Percentiles rank a stretch among this genome's conserved stretches.
Evolutionary conservation across 2,888 invertebrate genomes (phyloP).

Genomic region (Neoaliturus tenellus): DNA sequence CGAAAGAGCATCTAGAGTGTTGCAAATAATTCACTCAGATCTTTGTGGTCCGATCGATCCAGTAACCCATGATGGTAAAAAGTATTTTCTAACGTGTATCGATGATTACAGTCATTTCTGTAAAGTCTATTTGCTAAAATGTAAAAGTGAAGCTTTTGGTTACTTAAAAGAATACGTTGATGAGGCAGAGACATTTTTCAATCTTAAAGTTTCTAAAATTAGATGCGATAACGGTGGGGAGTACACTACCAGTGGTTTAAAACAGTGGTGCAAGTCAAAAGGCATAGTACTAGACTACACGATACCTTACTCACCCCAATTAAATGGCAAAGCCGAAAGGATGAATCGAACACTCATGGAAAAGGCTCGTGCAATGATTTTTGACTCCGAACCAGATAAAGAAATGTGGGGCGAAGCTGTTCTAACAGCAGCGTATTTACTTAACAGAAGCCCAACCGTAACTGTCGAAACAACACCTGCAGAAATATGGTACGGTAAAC

Average conservation of each 20-base stretch:
- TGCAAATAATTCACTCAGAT: slow-evolving; percentile 40
- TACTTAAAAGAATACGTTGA: slow-evolving; percentile 47
- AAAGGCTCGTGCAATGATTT: slow-evolving; percentile 65
- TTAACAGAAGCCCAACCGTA: slow-evolving; percentile 66
- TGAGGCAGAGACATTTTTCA: slow-evolving; percentile 3
- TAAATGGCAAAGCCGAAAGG: slow-evolving; percentile 63
- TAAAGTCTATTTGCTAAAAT: neutral
- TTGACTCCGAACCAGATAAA: slow-evolving; percentile 65
- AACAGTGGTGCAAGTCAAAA: slow-evolving; percentile 57
- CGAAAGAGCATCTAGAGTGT: slow-evolving; percentile 47
- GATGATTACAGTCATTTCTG: slow-evolving; percentile 59
- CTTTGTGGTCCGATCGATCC: slow-evolving; percentile 39
- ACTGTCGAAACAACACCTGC: slow-evolving; percentile 62
- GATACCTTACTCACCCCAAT: slow-evolving; percentile 60
- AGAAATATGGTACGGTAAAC: slow-evolving; percentile 65
- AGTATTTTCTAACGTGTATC: slow-evolving; percentile 46
- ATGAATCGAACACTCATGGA: slow-evolving; percentile 64
- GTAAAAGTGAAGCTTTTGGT: slow-evolving; percentile 49
- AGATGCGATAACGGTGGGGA: slow-evolving; percentile 62
- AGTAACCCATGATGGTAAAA: slow-evolving; percentile 21
- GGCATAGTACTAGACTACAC: slow-evolving; percentile 59
- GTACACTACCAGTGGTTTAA: slow-evolving; percentile 57
- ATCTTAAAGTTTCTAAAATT: slow-evolving; percentile 32
- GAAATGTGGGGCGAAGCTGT: slow-evolving; percentile 69
- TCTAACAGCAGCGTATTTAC: slow-evolving; percentile 65